A percentile compares a stretch with the other conserved stretches of the same genome.
Evolutionary conservation across 2,113 vertebrate species (phyloP).

Genomic region (Anolis carolinensis): DNA sequence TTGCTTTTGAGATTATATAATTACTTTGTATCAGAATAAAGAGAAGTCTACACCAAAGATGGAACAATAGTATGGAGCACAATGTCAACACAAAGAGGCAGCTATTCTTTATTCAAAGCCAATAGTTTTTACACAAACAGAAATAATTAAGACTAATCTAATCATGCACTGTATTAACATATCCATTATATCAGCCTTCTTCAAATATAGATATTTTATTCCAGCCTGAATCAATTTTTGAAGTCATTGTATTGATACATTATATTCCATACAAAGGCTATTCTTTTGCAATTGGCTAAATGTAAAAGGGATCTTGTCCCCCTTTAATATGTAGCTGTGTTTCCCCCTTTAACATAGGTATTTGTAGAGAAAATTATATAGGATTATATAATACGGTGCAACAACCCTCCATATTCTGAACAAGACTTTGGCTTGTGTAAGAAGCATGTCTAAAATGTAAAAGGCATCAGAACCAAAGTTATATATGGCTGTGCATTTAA

Average conservation of each 20-base stretch:
- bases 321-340: slow-evolving; percentile 20
- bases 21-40: slow-evolving; percentile 32
- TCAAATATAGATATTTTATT: slow-evolving; percentile 29
- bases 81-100: background rate
- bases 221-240: background rate
- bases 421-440: background rate
- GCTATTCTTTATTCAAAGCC: slow-evolving; percentile 19
- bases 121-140: slow-evolving; percentile 27
- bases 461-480: background rate
- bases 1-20: background rate
- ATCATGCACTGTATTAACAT: slow-evolving; percentile 27
- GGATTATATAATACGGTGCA: background rate
- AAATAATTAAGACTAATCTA: slow-evolving; percentile 28
- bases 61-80: slow-evolving; percentile 9
- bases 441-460: background rate
- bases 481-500: background rate
- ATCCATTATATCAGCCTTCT: background rate
- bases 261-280: slow-evolving; percentile 9
- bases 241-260: background rate
- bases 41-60: background rate
- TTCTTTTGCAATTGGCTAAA: slow-evolving; percentile 44
- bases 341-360: background rate
- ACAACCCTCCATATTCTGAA: background rate
- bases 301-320: background rate
- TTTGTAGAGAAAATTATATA: background rate